Evolutionary conservation across 2,797 vertebrate species (phyloP), one percentile per base, ranked within the genome.

Genomic region (Labeo calbasu): DNA sequence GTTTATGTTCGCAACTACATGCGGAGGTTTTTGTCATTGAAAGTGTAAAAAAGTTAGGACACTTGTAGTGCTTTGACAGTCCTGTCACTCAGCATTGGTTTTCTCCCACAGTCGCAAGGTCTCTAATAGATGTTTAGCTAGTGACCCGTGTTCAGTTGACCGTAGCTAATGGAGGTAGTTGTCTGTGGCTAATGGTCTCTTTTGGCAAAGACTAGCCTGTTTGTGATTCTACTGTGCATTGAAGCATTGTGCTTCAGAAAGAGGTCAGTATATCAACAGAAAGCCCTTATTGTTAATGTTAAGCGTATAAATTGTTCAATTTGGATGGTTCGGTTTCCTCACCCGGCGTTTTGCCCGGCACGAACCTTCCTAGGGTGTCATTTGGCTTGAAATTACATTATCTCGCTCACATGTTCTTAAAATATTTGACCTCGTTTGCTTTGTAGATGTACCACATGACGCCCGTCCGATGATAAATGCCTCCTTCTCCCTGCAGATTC

Each of bases 111-210:
- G 46, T 78, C 77, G 48, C 69, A 46, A 59, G 79, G 65, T 78
- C 82, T 69, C 76, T 85, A 85, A 87, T 80, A 82, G 87, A 73
- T 90, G 78, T 85, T 86, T 85, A 85, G 85, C 87, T 63, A 68
- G 84, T 86, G 82, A 79, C 84, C 87, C 61, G 83, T 86, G 86
- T 73, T 73, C 77, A 88, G 82, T 86, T 78, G 83, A 86, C 83
- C 86, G 7, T 48, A 46, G 48, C 87, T 91, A 90, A 91, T 87
- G 83, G 89, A 87, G 79, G 68, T 87, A 88, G 90, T 89, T 87
- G 88, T 86, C 88, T 88, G 90, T 87, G 66, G 85, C 89, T 85
- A 90, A 91, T 87, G 85, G 82, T 84, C 86, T 79, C 79, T 84
- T 69, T 86, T 83, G 81, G 81, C 79, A 72, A 84, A 78, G 81